phyloP scores from a whole-genome alignment of 2,113 vertebrate species.

The Larimichthys crocea region DNA sequence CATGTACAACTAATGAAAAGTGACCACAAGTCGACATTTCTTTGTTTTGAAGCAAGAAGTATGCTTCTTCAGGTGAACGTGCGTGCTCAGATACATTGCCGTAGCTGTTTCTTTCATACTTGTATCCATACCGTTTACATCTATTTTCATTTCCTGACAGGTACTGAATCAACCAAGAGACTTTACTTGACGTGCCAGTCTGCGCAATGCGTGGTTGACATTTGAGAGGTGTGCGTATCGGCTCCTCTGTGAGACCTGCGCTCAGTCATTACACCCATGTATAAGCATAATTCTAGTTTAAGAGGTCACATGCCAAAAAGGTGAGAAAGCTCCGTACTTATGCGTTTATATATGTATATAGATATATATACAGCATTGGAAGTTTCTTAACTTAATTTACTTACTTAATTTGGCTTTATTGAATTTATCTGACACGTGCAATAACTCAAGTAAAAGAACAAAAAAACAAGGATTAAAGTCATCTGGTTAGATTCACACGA shows the following conservation, averaged over 20 bases:
- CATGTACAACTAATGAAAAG: background rate
- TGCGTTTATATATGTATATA: background rate
- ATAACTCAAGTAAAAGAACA: slow-evolving; percentile 4
- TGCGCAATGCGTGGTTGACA: slow-evolving; percentile 9
- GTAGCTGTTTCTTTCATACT: background rate
- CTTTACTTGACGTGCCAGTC: background rate
- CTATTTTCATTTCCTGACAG: background rate
- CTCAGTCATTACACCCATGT: background rate
- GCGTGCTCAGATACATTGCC: background rate
- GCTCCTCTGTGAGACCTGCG: background rate
- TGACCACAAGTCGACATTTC: background rate
- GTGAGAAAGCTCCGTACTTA: background rate
- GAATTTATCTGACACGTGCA: slow-evolving; percentile 23
- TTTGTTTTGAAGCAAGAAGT: background rate
- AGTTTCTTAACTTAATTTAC: slow-evolving; percentile 20
- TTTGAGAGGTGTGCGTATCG: background rate
- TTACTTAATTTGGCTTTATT: slow-evolving; percentile 24
- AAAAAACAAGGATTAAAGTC: slow-evolving; percentile 47
- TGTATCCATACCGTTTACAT: background rate
- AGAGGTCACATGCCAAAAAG: slow-evolving; percentile 1
- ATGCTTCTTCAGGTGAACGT: background rate
- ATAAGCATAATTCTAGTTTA: slow-evolving; percentile 26
- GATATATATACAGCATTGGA: background rate
- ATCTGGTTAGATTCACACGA: slow-evolving; percentile 27
- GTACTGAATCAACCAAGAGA: slow-evolving; percentile 3